A percentile compares a stretch with the other conserved stretches of the same genome.
Conservation (phyloP, 2,888 invertebrate genomes). For the Eugnorisma glareosa region DNA sequence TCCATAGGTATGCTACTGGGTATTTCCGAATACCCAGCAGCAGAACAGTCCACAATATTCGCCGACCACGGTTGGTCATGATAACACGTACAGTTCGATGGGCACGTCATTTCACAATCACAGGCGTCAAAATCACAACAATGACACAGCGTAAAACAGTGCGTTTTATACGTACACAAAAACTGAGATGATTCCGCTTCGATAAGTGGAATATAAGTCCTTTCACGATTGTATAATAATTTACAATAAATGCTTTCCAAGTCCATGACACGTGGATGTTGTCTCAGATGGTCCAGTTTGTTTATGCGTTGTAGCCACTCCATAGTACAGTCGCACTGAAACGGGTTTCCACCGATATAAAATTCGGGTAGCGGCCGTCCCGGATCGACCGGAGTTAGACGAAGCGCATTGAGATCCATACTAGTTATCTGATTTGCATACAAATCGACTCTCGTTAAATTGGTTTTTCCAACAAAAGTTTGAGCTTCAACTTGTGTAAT, state of each 20-base stretch:
- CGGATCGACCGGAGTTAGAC: conserved; percentile 94
- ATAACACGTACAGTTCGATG: conserved; percentile 97
- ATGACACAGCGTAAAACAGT: conserved; percentile 98
- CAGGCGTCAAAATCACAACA: conserved; percentile 99
- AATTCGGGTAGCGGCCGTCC: conserved; percentile 95
- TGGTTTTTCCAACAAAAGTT: conserved; percentile 96
- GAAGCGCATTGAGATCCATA: conserved; percentile 96
- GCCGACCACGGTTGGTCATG: conserved; percentile 98
- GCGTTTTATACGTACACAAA: conserved; percentile 97
- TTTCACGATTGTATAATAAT: conserved; percentile 95
- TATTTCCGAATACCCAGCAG: conserved; percentile 94
- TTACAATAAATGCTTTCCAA: conserved; percentile 97
- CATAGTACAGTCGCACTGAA: conserved; percentile 98
- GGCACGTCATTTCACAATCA: conserved; percentile 99
- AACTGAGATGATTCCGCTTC: conserved; percentile 97
- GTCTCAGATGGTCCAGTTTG: conserved; percentile 94
- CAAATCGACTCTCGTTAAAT: conserved; percentile 97
- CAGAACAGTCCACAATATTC: conserved; percentile 97
- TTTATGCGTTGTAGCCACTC: conserved; percentile 98
- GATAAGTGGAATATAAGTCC: conserved; percentile 95
- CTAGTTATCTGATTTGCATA: conserved; percentile 97
- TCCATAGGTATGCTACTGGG: conserved; percentile 98
- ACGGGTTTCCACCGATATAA: conserved; percentile 98
- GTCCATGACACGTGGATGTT: conserved; percentile 97
- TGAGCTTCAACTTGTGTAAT: conserved; percentile 96